A percentile compares a stretch with the other conserved stretches of the same genome.
Conservation (phyloP, 2,797 vertebrate species). For the Tarsius wallacei region DNA sequence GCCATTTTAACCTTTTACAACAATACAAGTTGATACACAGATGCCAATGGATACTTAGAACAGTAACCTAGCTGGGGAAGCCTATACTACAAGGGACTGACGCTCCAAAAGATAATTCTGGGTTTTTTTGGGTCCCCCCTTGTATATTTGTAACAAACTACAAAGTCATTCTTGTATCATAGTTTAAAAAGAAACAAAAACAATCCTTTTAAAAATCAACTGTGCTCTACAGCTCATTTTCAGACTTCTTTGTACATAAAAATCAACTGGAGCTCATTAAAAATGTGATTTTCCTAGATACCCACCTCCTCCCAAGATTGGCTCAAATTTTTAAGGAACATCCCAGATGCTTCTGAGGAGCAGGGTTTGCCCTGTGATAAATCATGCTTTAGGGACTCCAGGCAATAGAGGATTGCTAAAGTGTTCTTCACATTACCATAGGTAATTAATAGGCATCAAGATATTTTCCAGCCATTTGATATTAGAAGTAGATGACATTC, state of each 20-base stretch:
- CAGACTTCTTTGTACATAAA: background rate
- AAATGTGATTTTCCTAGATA: background rate
- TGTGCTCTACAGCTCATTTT: constrained; percentile 5
- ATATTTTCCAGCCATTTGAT: background rate
- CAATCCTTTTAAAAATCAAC: background rate
- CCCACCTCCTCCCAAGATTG: background rate
- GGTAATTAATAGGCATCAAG: background rate
- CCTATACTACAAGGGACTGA: too few species aligned
- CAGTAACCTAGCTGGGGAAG: too few species aligned
- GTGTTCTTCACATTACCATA: background rate
- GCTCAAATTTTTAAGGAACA: background rate
- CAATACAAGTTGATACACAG: too few species aligned
- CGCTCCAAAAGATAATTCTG: too few species aligned
- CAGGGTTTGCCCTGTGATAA: background rate
- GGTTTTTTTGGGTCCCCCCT: too few species aligned
- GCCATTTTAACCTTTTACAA: too few species aligned
- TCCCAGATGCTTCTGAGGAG: background rate
- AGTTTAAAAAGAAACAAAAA: constrained; percentile 36
- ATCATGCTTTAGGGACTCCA: background rate
- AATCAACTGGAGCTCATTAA: background rate
- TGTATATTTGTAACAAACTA: background rate
- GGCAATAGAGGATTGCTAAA: background rate
- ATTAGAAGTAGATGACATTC: background rate
- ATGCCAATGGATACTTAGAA: too few species aligned
- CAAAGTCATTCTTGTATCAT: background rate